Evolutionary conservation across 2,113 vertebrate genomes (phyloP), one percentile per base, ranked within the genome.

Genomic region (Callorhinus ursinus): DNA sequence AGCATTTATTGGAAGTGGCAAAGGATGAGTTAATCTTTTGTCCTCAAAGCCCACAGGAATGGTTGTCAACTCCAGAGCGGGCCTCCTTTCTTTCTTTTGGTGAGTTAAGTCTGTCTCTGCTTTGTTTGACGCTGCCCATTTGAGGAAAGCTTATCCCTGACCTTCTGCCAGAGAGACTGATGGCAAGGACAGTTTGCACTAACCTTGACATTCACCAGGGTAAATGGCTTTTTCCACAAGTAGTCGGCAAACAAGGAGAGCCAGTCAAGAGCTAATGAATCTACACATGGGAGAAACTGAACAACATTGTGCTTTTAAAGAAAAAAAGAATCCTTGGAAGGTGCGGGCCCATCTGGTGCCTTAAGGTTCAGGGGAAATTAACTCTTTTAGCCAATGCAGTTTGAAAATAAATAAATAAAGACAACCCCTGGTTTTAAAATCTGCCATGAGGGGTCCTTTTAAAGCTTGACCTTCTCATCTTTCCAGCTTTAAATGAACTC

Each of bases 191-290:
- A 39, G 98, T 98, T 98, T 99, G 98, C 98, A 98, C 99, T 99
- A 99, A 99, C 99, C 99, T 99, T 99, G 99, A 99, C 99, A 99
- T 99, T 99, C 99, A 99, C 98, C 98, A 98, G 99, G 99, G 99
- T 99, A 99, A 99, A 99, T 99, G 99, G 99, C 99, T 99, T 99
- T 99, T 99, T 99, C 98, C 99, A 99, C 99, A 99, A 99, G 99
- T 99, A 99, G 99, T 99, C 99, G 96, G 99, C 99, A 99, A 99
- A 99, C 99, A 99, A 98, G 98, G 96, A 98, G 96, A 98, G 98
- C 98, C 99, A 98, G 98, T 98, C 98, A 99, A 98, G 98, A 99
- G 98, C 99, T 99, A 99, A 99, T 99, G 99, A 99, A 99, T 99
- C 98, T 98, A 96, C 96, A 99, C 98, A 98, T 99, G 98, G 98